Base-by-base conservation (phyloP, 1,140 invertebrate genomes). In the Contarinia nasturtii region DNA sequence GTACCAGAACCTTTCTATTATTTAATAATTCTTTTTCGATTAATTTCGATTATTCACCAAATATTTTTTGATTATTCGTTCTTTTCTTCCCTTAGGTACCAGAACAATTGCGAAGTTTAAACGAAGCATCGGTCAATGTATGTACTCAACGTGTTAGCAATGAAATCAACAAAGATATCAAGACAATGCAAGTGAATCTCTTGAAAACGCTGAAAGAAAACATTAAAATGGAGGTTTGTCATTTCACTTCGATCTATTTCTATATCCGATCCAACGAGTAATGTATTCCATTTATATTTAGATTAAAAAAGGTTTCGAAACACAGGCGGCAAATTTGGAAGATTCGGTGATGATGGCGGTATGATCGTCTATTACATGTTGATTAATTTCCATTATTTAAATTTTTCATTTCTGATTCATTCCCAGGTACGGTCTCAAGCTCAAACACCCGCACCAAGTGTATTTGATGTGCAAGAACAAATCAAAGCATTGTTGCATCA, bases 341-440 rank as follows among this genome's bases (percentile, higher is more conserved):
- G 71, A 74, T 49, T 70, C 68, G 51, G 64, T 77, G 11, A 57
- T 73, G 1, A 65, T 64, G 38, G 72, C 71, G 19, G 70, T 77
- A 37, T n/a, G n/a, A n/a, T n/a, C n/a, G n/a, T n/a, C n/a, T n/a
- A n/a, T n/a, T n/a, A n/a, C n/a, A n/a, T n/a, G n/a, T n/a, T n/a
- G n/a, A n/a, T n/a, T n/a, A n/a, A n/a, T n/a, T n/a, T n/a, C n/a
- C n/a, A n/a, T n/a, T n/a, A n/a, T n/a, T n/a, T n/a, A n/a, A n/a
- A n/a, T n/a, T n/a, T n/a, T n/a, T n/a, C n/a, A n/a, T n/a, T n/a
- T n/a, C n/a, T n/a, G n/a, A n/a, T n/a, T n/a, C n/a, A n/a, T n/a
- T n/a, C n/a, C n/a, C n/a, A n/a, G n/a, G n/a, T n/a, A n/a, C 66
- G 77, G 47, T 85, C 83, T 10, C 71, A 81, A 55, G 75, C 77